Percentiles rank a stretch among this genome's conserved stretches.
phyloP scores from a whole-genome alignment of 37 sponge, comb jelly and placozoan genomes.

The Cliona cf. orientalis region DNA sequence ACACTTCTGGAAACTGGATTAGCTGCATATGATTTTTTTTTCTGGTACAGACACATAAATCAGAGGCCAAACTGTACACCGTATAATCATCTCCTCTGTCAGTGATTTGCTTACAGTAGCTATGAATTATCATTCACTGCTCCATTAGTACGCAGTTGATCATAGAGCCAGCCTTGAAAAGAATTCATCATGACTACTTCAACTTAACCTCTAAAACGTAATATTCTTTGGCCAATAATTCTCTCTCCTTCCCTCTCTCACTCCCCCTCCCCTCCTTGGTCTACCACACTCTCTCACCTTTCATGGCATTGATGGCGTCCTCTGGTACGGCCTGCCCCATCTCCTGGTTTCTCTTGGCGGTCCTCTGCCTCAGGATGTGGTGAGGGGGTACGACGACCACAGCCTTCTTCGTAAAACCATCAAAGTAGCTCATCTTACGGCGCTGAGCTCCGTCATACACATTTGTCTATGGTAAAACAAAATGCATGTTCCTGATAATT shows the following conservation, averaged over 20 bases:
- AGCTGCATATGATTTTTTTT: too few relatives aligned
- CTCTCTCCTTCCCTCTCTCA: not conserved
- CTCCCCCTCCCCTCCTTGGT: not conserved
- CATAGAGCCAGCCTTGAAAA: too few relatives aligned
- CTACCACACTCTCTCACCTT: slow-evolving; percentile 38
- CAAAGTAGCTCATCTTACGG: slow-evolving; percentile 78
- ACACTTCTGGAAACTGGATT: too few relatives aligned
- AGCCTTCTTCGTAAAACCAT: slow-evolving; percentile 75
- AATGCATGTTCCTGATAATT: too few relatives aligned
- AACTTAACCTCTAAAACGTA: too few relatives aligned
- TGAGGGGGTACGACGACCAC: slow-evolving; percentile 74
- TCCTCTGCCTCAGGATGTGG: slow-evolving; percentile 73
- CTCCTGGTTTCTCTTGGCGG: slow-evolving; percentile 43
- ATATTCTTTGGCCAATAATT: not conserved
- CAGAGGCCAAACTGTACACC: too few relatives aligned
- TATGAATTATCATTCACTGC: too few relatives aligned
- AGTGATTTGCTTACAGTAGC: too few relatives aligned
- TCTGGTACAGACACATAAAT: too few relatives aligned
- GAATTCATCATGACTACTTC: too few relatives aligned
- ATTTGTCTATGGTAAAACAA: slow-evolving; percentile 75
- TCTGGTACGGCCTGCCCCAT: slow-evolving; percentile 66
- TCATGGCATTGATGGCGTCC: slow-evolving; percentile 80
- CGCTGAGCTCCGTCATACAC: slow-evolving; percentile 75
- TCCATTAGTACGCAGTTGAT: too few relatives aligned
- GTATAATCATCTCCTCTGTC: too few relatives aligned